Percentiles rank a stretch among this genome's conserved stretches.
phyloP scores from a whole-genome alignment of 2,888 invertebrate species.

The Microctonus brassicae region DNA sequence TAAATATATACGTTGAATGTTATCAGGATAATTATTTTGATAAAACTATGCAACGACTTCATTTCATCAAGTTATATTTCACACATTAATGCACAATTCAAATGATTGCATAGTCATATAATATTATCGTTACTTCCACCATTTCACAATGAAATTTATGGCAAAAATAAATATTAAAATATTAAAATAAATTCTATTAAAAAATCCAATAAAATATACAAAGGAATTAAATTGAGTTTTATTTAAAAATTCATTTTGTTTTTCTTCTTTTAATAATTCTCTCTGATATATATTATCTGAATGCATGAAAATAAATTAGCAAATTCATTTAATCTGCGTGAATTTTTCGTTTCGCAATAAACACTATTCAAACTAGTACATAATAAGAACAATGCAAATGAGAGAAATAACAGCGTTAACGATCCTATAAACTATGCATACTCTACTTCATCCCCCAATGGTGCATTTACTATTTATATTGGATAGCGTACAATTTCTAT shows the following conservation, averaged over 20 bases:
- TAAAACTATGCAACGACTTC: too few species aligned
- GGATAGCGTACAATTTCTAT: background rate
- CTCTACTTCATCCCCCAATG: background rate
- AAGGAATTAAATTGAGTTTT: too few species aligned
- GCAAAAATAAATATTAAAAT: background rate
- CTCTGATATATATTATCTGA: background rate
- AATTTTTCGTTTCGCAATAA: slow-evolving; percentile 32
- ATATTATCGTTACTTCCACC: background rate
- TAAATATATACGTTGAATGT: too few species aligned
- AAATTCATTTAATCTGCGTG: slow-evolving; percentile 23
- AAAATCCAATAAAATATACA: too few species aligned
- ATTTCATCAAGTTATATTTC: background rate
- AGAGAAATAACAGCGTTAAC: slow-evolving; percentile 34
- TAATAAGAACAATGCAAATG: slow-evolving; percentile 36
- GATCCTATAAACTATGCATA: slow-evolving; percentile 37
- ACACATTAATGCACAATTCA: background rate
- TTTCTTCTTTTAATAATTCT: background rate
- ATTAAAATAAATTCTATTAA: background rate
- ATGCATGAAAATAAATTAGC: background rate
- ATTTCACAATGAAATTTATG: background rate
- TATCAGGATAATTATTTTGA: too few species aligned
- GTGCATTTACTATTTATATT: slow-evolving; percentile 32
- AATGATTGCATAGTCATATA: background rate
- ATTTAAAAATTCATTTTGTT: too few species aligned
- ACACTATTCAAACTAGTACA: slow-evolving; percentile 29